Base-by-base conservation (phyloP, 2,888 invertebrate species). In the Phaonia tiefii region DNA sequence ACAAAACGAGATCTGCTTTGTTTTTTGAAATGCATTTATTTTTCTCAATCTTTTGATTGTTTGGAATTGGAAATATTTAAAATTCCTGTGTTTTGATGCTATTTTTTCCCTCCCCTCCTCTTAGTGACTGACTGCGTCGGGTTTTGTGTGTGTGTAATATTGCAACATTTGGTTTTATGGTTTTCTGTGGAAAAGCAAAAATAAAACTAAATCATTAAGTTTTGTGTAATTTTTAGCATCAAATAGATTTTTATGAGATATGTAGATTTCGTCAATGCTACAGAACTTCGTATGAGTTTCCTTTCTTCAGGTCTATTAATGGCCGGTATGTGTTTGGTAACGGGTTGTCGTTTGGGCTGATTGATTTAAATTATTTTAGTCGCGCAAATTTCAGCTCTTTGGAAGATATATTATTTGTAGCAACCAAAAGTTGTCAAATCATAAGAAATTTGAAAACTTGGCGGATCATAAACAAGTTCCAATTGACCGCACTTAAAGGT, bases 281-380 rank as follows among this genome's bases (percentile, higher is more conserved):
- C 51, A 54, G 7, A 54, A 25, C 54, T 22, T 54, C 54, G 54
- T 54, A 25, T 54, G 54, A 22, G 54, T 54, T 22, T 54, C 10
- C 13, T 51, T 13, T 22, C 22, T 25, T 54, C 13, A 22, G 5
- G 46, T 1, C 22, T 17, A 17, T 10, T 51, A 22, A 10, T 25
- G 1, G 25, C 22, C 44, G 44, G 44, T n/a, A 2, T 54, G 54
- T 49, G 20, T 17, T 46, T 20, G 4, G 8, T 8, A 54, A 54
- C 22, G 54, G 54, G 54, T 25, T 54, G 13, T 22, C 1, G 1
- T 10, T 54, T 25, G 11, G 54, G 22, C 4, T 1, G 54, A 25
- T 13, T n/a, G n/a, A n/a, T n/a, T n/a, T n/a, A n/a, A n/a, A n/a
- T n/a, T n/a, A n/a, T n/a, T n/a, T n/a, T n/a, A n/a, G n/a, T n/a